A percentile compares a stretch with the other conserved stretches of the same genome.
Conservation (phyloP, 2,888 invertebrate species). For the Melinaea menophilus region DNA sequence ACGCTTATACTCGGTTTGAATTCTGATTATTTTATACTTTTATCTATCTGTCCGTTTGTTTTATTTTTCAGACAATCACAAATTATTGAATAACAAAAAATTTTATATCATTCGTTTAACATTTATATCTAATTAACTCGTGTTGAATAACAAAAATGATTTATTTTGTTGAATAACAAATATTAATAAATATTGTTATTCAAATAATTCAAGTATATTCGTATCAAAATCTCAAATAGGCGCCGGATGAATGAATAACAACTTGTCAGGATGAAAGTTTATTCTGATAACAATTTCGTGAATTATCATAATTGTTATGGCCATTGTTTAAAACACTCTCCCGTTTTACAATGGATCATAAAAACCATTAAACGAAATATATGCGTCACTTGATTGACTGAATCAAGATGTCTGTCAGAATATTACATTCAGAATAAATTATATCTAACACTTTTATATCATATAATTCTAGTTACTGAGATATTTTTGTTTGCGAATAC, state of each 20-base stretch:
- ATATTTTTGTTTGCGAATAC: no score
- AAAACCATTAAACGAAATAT: background rate
- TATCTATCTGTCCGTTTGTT: background rate
- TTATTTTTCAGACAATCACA: background rate
- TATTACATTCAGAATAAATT: no score
- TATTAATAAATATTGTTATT: background rate
- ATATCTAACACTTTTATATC: no score
- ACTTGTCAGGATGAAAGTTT: background rate
- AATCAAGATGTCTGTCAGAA: no score
- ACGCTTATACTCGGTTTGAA: conserved; percentile 31
- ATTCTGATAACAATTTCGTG: background rate
- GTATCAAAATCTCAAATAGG: background rate
- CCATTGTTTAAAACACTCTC: background rate
- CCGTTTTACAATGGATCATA: conserved; percentile 2
- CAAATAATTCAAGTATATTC: background rate
- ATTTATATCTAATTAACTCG: no score
- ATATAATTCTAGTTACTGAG: no score
- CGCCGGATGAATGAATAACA: background rate
- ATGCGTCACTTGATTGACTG: no score
- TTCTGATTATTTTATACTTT: conserved; percentile 18
- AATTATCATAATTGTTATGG: conserved; percentile 8
- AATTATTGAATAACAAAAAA: no score
- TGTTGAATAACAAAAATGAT: no score
- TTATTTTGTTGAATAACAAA: no score
- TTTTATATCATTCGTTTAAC: no score